These are phyloP conservation scores for Leptestheria dahalacensis DNA, from an alignment of 1,140 invertebrate species.

Conservation along the genomic window DNA sequence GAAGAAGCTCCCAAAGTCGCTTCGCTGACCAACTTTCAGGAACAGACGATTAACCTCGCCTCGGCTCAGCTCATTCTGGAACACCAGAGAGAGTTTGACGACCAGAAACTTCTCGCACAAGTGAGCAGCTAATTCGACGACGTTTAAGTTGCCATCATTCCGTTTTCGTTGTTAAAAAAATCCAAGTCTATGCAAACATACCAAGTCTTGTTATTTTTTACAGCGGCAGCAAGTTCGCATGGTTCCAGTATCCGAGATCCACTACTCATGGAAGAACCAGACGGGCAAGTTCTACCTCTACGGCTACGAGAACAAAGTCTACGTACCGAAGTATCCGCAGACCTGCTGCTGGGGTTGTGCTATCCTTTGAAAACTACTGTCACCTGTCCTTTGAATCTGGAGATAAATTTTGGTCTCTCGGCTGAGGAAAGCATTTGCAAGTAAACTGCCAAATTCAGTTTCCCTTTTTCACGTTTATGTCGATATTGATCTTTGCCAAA, in stretches of 20 bases:
- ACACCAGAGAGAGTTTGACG: constrained; percentile 26
- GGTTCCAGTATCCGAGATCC: constrained; percentile 33
- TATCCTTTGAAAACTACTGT: constrained; percentile 26
- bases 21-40: constrained; percentile 36
- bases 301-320: constrained; percentile 35
- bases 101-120: constrained; percentile 31
- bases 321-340: constrained; percentile 38
- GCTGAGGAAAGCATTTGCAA: background rate
- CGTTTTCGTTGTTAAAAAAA: background rate
- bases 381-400: too few species aligned
- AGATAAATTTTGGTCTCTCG: background rate
- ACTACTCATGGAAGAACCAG: constrained; percentile 32
- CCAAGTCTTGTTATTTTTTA: background rate
- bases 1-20: constrained; percentile 32
- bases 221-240: constrained; percentile 37
- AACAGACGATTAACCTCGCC: constrained; percentile 36
- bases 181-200: background rate
- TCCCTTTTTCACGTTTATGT: too few species aligned
- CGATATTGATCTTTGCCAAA: too few species aligned
- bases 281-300: constrained; percentile 34
- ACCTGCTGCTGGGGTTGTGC: constrained; percentile 38
- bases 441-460: too few species aligned
- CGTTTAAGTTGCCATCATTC: background rate
- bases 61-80: constrained; percentile 32
- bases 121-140: constrained; percentile 21